These are phyloP conservation scores for Leucophora obtusa DNA, from an alignment of 2,888 invertebrate species.

Conservation along the genomic window DNA sequence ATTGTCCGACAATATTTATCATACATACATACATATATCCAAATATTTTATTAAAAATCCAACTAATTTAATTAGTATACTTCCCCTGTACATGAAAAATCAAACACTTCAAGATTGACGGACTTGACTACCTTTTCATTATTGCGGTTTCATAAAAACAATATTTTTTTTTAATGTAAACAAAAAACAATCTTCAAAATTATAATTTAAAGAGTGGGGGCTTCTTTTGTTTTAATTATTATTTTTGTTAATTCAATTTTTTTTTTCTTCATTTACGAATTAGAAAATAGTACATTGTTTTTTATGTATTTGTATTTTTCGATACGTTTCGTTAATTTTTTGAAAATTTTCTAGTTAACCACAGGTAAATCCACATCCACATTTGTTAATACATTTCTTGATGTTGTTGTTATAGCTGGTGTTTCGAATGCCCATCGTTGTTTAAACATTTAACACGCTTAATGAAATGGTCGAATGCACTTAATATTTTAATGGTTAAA, in stretches of 20 bases:
- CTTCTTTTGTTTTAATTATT: conserved; percentile 36
- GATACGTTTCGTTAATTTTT: conserved; percentile 75
- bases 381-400: background rate
- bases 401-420: conserved; percentile 23
- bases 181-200: conserved; percentile 11
- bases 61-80: conserved; percentile 14
- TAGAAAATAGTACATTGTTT: conserved; percentile 43
- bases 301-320: conserved; percentile 57
- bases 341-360: conserved; percentile 45
- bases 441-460: conserved; percentile 58
- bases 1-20: no score
- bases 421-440: conserved; percentile 19
- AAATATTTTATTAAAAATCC: background rate
- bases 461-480: conserved; percentile 60
- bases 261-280: conserved; percentile 30
- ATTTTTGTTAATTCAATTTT: conserved; percentile 39
- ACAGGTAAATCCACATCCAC: conserved; percentile 25
- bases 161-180: conserved; percentile 23
- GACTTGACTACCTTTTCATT: conserved; percentile 75
- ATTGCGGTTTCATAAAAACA: conserved; percentile 68
- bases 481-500: conserved; percentile 23
- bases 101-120: conserved; percentile 46
- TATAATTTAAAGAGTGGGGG: conserved; percentile 35
- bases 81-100: conserved; percentile 42
- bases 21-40: background rate